Evolutionary conservation across 1,140 invertebrate genomes (phyloP).

Genomic region (Drosophila tani): DNA sequence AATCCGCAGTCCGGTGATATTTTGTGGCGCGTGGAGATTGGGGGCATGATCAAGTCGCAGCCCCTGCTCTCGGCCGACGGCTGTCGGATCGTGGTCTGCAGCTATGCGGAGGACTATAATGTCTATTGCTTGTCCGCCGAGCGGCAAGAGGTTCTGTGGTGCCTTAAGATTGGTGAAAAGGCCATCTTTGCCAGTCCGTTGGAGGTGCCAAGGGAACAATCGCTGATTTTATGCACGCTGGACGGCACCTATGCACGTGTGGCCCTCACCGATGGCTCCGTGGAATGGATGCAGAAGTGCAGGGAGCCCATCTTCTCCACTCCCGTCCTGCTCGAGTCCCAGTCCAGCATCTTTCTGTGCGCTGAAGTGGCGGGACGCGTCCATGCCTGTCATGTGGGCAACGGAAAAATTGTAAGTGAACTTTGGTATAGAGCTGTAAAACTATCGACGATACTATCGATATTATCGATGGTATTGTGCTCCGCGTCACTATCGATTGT

Average conservation of each 20-base stretch:
- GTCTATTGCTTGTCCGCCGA: conserved; percentile 68
- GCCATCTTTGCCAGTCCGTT: conserved; percentile 66
- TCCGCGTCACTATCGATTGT: no score
- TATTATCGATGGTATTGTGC: no score
- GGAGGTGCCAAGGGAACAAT: conserved; percentile 45
- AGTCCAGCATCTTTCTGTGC: conserved; percentile 39
- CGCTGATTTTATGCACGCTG: conserved; percentile 64
- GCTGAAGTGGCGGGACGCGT: conserved; percentile 75
- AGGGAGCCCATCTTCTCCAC: conserved; percentile 72
- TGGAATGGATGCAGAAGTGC: conserved; percentile 66
- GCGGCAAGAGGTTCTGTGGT: conserved; percentile 63
- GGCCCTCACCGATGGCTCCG: conserved; percentile 51
- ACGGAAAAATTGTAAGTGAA: conserved; percentile 57
- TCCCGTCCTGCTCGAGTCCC: conserved; percentile 56
- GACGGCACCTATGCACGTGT: conserved; percentile 70
- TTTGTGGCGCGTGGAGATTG: conserved; percentile 85
- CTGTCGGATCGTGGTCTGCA: conserved; percentile 63
- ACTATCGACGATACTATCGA: no score
- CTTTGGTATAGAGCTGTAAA: no score
- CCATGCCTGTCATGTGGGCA: conserved; percentile 60
- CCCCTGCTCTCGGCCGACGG: conserved; percentile 56
- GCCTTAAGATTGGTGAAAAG: conserved; percentile 63
- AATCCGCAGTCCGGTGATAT: conserved; percentile 82
- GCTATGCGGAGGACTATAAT: conserved; percentile 76
- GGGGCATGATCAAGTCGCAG: conserved; percentile 86